Conservation (phyloP, 2,888 invertebrate species). For the Drosophila prostipennis region DNA sequence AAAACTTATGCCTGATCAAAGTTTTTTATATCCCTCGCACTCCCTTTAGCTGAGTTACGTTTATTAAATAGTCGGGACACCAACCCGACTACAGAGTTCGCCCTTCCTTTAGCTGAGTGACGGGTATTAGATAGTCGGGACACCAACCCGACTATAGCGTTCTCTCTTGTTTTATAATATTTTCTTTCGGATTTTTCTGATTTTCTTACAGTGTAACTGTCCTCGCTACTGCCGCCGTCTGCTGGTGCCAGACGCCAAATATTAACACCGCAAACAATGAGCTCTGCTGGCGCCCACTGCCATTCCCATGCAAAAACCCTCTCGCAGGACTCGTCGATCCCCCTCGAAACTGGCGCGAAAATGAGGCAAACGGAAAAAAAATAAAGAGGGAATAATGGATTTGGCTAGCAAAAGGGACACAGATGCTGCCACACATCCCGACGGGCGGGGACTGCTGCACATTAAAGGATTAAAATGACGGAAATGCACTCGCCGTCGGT, state of each 20-base stretch:
- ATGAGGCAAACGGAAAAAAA: slow-evolving; percentile 33
- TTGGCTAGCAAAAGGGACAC: slow-evolving; percentile 35
- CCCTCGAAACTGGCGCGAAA: slow-evolving; percentile 37
- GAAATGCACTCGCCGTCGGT: slow-evolving; percentile 39
- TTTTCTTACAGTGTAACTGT: slow-evolving; percentile 9
- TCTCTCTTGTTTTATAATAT: too few species aligned
- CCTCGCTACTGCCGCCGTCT: slow-evolving; percentile 21
- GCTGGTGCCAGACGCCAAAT: slow-evolving; percentile 74
- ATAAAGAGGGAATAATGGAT: slow-evolving; percentile 40
- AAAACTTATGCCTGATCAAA: too few species aligned
- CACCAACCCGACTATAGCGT: too few species aligned
- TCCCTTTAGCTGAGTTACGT: too few species aligned
- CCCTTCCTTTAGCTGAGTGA: too few species aligned
- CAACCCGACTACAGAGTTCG: too few species aligned
- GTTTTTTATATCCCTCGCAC: too few species aligned
- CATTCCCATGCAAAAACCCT: background rate
- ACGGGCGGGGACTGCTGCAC: slow-evolving; percentile 21
- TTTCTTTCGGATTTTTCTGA: background rate
- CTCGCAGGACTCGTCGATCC: slow-evolving; percentile 9
- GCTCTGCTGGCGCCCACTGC: slow-evolving; percentile 14
- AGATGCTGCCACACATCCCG: slow-evolving; percentile 30
- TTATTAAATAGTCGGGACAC: too few species aligned
- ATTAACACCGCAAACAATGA: slow-evolving; percentile 76
- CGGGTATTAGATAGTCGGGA: too few species aligned
- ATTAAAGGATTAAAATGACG: slow-evolving; percentile 58